Evolutionary conservation across 2,113 vertebrate species (phyloP).

Genomic region (Toxostoma redivivum): DNA sequence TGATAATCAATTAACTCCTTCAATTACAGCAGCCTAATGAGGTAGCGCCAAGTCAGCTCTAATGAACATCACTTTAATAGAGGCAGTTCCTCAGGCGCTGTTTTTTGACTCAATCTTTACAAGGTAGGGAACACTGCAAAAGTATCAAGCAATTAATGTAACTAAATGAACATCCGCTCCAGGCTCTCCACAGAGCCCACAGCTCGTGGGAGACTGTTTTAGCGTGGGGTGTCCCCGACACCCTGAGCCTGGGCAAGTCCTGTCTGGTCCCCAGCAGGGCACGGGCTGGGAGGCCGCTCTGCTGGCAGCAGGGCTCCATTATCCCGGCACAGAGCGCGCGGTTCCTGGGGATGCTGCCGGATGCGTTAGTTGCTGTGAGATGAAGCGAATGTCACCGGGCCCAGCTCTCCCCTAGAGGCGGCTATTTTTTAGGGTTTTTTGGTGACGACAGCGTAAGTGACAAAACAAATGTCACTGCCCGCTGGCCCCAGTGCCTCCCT

Average conservation of each 20-base stretch:
- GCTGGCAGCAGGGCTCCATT: not conserved
- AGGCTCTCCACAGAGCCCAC: accelerated
- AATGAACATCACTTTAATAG: constrained; percentile 40
- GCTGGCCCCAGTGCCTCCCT: not conserved
- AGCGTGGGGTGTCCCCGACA: not conserved
- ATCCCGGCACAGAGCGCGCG: accelerated
- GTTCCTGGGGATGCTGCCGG: not conserved
- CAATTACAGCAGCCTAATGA: constrained; percentile 58
- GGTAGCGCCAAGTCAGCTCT: constrained; percentile 25
- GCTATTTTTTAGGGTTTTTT: not conserved
- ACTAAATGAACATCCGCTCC: not conserved
- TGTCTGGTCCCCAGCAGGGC: not conserved
- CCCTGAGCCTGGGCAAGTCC: not conserved
- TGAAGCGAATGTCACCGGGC: not conserved
- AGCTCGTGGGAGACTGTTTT: accelerated
- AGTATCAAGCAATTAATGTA: constrained; percentile 11
- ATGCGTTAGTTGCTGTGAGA: not conserved
- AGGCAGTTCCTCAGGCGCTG: constrained; percentile 12
- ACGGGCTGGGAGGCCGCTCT: not conserved
- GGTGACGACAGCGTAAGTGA: not conserved
- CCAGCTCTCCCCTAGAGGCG: constrained; percentile 7
- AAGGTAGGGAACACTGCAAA: not conserved
- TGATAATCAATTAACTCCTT: constrained; percentile 67
- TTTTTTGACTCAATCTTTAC: constrained; percentile 15
- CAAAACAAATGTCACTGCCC: constrained; percentile 39